These are phyloP conservation scores for Tipula confusa DNA, from an alignment of 2,888 invertebrate genomes.

Conservation along the genomic window DNA sequence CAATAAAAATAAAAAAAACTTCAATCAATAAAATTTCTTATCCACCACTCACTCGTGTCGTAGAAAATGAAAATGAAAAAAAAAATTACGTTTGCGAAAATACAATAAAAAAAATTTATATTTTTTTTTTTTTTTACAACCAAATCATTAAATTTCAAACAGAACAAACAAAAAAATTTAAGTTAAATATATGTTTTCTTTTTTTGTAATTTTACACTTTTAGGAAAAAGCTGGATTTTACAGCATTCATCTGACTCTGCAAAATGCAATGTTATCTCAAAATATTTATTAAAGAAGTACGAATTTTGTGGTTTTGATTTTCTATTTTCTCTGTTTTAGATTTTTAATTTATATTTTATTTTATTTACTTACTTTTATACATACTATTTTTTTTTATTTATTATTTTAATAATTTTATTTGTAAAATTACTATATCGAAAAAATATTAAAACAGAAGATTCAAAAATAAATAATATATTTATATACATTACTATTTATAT, in stretches of 20 bases:
- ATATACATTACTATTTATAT: too few species aligned
- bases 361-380: too few species aligned
- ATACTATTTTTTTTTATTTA: too few species aligned
- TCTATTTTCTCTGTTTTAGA: conserved; percentile 31
- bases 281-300: conserved; percentile 85
- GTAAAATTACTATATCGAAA: not conserved
- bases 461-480: conserved; percentile 26
- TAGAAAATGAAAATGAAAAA: not conserved
- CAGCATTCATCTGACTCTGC: conserved; percentile 77
- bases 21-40: not conserved
- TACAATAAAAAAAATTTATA: not conserved
- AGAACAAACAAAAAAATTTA: conserved; percentile 10
- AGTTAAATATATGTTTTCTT: conserved; percentile 31
- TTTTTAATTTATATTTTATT: not conserved
- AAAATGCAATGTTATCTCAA: conserved; percentile 82
- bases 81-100: not conserved
- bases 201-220: conserved; percentile 44
- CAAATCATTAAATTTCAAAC: conserved; percentile 27
- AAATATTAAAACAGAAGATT: conserved; percentile 27
- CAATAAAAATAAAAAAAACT: not conserved
- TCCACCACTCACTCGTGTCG: not conserved
- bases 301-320: conserved; percentile 40
- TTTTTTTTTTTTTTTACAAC: not conserved
- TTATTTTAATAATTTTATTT: conserved; percentile 21
- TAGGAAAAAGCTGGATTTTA: conserved; percentile 95